Base-by-base conservation (phyloP, 2,797 vertebrate genomes). In the Oceanodroma leucorhoa region DNA sequence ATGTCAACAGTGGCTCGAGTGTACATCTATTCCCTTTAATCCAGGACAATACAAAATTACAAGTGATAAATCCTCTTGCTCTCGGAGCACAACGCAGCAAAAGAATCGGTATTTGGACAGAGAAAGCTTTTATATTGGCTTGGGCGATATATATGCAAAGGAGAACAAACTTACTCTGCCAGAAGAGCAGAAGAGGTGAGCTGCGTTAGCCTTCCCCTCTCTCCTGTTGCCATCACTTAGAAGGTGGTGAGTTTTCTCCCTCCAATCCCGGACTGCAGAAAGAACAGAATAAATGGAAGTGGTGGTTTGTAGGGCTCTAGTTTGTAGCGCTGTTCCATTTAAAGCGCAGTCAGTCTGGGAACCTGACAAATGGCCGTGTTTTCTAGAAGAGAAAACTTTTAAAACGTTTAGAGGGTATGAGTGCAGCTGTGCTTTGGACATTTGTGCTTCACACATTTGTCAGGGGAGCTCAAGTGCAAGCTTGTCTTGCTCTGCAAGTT, bases 351-450 rank as follows among this genome's bases (percentile, higher is more conserved):
- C 18, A 12, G 9, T 2, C 8, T 3, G 54, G 45, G 57, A 67
- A 29, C 26, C 14, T 40, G 50, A 77, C 51, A 36, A 60, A 62
- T 1, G 17, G 46, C 18, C 2, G 1, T 0, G 2, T 78, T 79
- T 67, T 36, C 36, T 36, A 29, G 65, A 24, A 51, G 54, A 70
- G 6, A 40, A 78, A 76, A 24, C 3, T 66, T 57, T 2, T 2
- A 40, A 38, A 43, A 24, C 0, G 0, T 19, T 60, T 15, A 0
- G 51, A 40, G 67, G 81, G 51, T 3, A 5, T 0, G 29, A 13
- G 34, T 1, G 26, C 32, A 43, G 73, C 8, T 40, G 67, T 14
- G 55, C 64, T 53, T 30, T 5, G 21, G 2, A 4, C 51, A 27
- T 48, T 65, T 70, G 86, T 43, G 60, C 38, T 36, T 40, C 69